Conservation (phyloP, 1,140 invertebrate species). For the Drosophila virilis region DNA sequence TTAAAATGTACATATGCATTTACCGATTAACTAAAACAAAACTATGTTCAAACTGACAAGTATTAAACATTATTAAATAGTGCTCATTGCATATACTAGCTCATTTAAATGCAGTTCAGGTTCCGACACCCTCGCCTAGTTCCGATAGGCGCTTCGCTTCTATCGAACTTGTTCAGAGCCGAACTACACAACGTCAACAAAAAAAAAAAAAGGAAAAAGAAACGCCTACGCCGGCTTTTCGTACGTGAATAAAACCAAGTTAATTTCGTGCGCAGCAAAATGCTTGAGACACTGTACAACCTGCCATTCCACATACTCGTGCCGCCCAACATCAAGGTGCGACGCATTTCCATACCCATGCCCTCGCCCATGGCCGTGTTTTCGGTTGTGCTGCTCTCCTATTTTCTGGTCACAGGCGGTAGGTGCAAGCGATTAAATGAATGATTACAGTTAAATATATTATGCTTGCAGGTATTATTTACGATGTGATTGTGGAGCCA, state of each 20-base stretch:
- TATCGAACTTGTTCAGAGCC: constrained; percentile 5
- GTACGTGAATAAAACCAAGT: not conserved
- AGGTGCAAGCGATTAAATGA: constrained; percentile 61
- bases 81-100: not conserved
- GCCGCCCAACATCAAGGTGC: constrained; percentile 96
- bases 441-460: not conserved
- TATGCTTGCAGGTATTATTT: constrained; percentile 97
- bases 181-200: constrained; percentile 44
- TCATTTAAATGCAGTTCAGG: not conserved
- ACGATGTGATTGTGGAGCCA: constrained; percentile 99
- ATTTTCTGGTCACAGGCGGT: constrained; percentile 99
- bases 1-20: too few species aligned
- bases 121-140: not conserved
- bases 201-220: constrained; percentile 19
- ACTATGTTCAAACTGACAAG: too few species aligned
- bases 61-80: too few species aligned
- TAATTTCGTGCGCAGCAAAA: constrained; percentile 31
- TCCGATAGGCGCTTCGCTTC: not conserved
- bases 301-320: constrained; percentile 94
- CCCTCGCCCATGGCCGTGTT: constrained; percentile 98
- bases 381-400: constrained; percentile 94
- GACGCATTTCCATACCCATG: constrained; percentile 89
- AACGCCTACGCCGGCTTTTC: constrained; percentile 62
- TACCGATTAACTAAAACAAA: too few species aligned
- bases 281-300: constrained; percentile 92